Evolutionary conservation across 2,797 vertebrate genomes (phyloP), one percentile per base, ranked within the genome.

Genomic region (Parauchenoglanis punctatus): DNA sequence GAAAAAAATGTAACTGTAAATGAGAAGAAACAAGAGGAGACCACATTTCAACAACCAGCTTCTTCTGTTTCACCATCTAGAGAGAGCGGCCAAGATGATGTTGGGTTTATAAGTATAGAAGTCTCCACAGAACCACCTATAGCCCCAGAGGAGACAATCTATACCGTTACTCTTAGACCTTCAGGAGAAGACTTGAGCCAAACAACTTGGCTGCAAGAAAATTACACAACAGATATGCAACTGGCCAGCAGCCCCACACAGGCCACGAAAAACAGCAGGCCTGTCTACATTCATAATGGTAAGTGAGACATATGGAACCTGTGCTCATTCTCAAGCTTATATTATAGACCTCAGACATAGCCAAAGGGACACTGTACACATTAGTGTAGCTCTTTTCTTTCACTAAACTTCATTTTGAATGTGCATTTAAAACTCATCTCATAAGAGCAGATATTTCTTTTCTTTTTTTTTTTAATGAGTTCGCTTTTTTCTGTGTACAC

Each of bases 211-310:
- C 94, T 94, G 90, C 90, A 92, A 2, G 90, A 86, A 13, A 95
- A 94, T 82, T 89, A 94, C 91, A 95, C 89, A 0, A 87, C 91
- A 5, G 94, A 94, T 92, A 95, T 95, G 92, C 95, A 96, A 91
- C 94, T 96, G 75, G 92, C 94, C n/a, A 88, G 93, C 85, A 95
- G 91, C 90, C 93, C 93, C 23, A 95, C 95, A 0, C 28, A 90
- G 58, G 87, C 93, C 54, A 91, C 93, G 17, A 94, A 87, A 35
- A 93, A 54, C 15, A 40, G 70, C 63, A 95, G 93, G 95, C 95
- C 96, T 12, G 94, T 95, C 92, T 93, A 91, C 4, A 92, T 96
- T 81, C 95, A 95, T 81, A 94, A 93, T 18, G 96, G 96, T 96
- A 91, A 95, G 94, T 87, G 80, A 56, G 52, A 54, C 46, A 17